A percentile compares a stretch with the other conserved stretches of the same genome.
Conservation (phyloP, 2,113 vertebrate genomes). For the Ginglymostoma cirratum region DNA sequence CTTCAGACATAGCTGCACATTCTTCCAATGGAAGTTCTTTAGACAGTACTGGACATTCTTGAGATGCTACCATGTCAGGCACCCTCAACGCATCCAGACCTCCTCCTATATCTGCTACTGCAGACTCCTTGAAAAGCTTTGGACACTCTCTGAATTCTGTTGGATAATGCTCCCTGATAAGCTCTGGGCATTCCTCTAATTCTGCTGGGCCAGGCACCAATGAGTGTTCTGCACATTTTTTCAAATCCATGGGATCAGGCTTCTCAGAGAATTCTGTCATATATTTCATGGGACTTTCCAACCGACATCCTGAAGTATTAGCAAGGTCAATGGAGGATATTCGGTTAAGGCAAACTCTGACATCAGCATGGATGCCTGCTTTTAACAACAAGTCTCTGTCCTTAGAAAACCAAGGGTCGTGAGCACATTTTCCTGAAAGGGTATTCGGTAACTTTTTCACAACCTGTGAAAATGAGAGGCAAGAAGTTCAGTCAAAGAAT, state of each 20-base stretch:
- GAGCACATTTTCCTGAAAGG: no score
- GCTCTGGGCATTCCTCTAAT: background rate
- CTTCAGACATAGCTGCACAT: background rate
- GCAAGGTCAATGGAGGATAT: background rate
- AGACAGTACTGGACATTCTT: conserved; percentile 5
- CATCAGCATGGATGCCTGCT: conserved; percentile 2
- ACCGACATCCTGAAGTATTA: background rate
- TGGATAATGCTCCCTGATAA: background rate
- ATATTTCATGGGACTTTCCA: no score
- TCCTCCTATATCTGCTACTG: background rate
- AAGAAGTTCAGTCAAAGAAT: background rate
- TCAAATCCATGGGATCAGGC: background rate
- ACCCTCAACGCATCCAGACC: no score
- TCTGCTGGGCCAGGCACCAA: background rate
- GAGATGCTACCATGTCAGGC: background rate
- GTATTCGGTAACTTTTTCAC: background rate
- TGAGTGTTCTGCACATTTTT: background rate
- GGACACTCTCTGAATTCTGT: background rate
- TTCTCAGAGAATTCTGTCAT: background rate
- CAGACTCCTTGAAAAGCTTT: background rate
- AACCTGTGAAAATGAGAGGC: conserved; percentile 14
- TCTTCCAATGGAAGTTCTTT: conserved; percentile 9
- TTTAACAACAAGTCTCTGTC: background rate
- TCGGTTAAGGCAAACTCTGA: background rate
- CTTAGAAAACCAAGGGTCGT: background rate